Conservation (phyloP, 2,888 invertebrate genomes). For the Netelia melanura region DNA sequence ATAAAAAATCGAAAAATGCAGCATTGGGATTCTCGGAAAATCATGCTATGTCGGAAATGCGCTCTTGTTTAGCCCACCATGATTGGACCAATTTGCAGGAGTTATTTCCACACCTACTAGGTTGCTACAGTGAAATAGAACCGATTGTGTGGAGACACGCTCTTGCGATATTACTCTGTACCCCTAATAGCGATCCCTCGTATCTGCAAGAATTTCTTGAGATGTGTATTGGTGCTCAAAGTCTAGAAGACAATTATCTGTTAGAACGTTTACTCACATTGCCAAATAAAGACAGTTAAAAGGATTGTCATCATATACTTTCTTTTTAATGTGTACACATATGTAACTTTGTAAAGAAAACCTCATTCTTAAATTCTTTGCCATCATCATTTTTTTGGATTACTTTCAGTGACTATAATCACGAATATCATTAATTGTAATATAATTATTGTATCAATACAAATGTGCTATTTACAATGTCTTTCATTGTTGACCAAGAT, state of each 20-base stretch:
- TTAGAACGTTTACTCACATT: constrained; percentile 63
- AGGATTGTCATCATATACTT: not conserved
- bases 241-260: constrained; percentile 32
- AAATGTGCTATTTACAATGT: constrained; percentile 73
- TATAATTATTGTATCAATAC: constrained; percentile 67
- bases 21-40: constrained; percentile 49
- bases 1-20: constrained; percentile 34
- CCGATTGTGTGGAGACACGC: constrained; percentile 66
- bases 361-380: constrained; percentile 39
- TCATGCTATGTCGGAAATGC: constrained; percentile 61
- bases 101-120: constrained; percentile 57
- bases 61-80: constrained; percentile 44
- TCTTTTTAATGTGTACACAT: not conserved
- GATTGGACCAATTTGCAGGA: constrained; percentile 60
- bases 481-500: constrained; percentile 62
- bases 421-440: constrained; percentile 64
- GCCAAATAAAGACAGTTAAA: constrained; percentile 6
- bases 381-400: constrained; percentile 39
- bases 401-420: constrained; percentile 59
- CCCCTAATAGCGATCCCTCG: constrained; percentile 53
- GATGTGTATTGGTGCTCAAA: constrained; percentile 56
- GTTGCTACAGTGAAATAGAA: constrained; percentile 57
- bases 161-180: constrained; percentile 57
- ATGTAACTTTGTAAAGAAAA: constrained; percentile 33
- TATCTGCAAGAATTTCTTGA: constrained; percentile 63